phyloP scores from a whole-genome alignment of 2,113 vertebrate species.

The Notarius lentiginosus region DNA sequence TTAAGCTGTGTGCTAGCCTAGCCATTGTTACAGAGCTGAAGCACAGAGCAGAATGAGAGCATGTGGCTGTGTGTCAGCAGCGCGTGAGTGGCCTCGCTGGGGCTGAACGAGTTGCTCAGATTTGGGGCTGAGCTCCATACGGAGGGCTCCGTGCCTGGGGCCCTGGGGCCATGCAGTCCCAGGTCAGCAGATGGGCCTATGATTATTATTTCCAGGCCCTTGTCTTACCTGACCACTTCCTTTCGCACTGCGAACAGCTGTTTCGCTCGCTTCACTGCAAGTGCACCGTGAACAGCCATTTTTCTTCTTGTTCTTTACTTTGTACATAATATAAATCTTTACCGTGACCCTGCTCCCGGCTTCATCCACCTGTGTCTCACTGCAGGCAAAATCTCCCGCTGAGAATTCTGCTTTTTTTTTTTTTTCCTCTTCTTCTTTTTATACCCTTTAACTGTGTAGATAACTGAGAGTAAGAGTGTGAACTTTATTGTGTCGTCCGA shows the following conservation, averaged over 20 bases:
- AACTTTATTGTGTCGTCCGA: conserved; percentile 33
- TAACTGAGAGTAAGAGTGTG: conserved; percentile 53
- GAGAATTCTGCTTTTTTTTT: conserved; percentile 64
- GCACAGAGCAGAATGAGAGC: conserved; percentile 65
- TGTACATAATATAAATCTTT: conserved; percentile 94
- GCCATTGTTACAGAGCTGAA: conserved; percentile 32
- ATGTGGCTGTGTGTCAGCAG: conserved; percentile 81
- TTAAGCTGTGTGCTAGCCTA: conserved; percentile 11
- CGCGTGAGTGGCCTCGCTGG: conserved; percentile 71
- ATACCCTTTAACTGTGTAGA: conserved; percentile 37
- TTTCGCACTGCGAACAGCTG: conserved; percentile 92
- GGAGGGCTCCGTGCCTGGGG: conserved; percentile 82
- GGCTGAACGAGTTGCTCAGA: conserved; percentile 70
- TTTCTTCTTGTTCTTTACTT: conserved; percentile 91
- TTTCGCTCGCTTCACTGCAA: conserved; percentile 90
- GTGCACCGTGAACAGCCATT: conserved; percentile 79
- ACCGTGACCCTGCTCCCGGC: conserved; percentile 86
- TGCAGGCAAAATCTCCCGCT: conserved; percentile 80
- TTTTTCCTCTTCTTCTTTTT: conserved; percentile 30
- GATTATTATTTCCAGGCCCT: conserved; percentile 89
- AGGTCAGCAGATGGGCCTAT: conserved; percentile 97
- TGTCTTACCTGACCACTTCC: conserved; percentile 91
- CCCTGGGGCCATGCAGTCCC: conserved; percentile 85
- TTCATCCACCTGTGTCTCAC: conserved; percentile 93
- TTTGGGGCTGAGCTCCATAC: conserved; percentile 81